A percentile compares a stretch with the other conserved stretches of the same genome.
Conservation (phyloP, 1,140 invertebrate genomes). For the Brachionus koreanus region DNA sequence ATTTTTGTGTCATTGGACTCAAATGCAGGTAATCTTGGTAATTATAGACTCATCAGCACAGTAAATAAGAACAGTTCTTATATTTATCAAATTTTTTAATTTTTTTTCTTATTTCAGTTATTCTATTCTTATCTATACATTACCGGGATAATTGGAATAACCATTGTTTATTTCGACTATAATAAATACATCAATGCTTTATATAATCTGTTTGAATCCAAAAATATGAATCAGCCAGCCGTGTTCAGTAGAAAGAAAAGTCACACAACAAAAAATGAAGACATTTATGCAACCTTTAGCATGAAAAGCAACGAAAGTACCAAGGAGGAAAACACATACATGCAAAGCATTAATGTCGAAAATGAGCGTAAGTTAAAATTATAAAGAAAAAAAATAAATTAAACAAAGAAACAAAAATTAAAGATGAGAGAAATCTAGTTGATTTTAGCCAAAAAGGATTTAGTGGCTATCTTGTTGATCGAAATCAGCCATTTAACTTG, state of each 20-base stretch:
- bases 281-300: neutral
- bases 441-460: constrained; percentile 18
- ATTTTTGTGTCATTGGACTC: constrained; percentile 32
- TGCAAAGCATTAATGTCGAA: neutral
- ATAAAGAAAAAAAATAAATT: neutral
- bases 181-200: neutral
- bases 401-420: neutral
- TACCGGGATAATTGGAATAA: neutral
- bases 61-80: neutral
- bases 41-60: constrained; percentile 1
- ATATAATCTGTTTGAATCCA: neutral
- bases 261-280: neutral
- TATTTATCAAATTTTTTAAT: neutral
- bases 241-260: constrained; percentile 1
- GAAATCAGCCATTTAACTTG: constrained; percentile 38
- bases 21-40: constrained; percentile 12
- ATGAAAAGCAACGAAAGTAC: too few relatives aligned
- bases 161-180: neutral
- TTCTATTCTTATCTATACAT: constrained; percentile 14
- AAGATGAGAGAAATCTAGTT: neutral
- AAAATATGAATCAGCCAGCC: neutral
- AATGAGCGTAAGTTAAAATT: neutral
- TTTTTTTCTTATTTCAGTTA: neutral
- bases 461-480: constrained; percentile 17
- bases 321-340: neutral